These are phyloP conservation scores for Tympanoctomys barrerae DNA, from an alignment of 2,797 vertebrate species.

Conservation along the genomic window DNA sequence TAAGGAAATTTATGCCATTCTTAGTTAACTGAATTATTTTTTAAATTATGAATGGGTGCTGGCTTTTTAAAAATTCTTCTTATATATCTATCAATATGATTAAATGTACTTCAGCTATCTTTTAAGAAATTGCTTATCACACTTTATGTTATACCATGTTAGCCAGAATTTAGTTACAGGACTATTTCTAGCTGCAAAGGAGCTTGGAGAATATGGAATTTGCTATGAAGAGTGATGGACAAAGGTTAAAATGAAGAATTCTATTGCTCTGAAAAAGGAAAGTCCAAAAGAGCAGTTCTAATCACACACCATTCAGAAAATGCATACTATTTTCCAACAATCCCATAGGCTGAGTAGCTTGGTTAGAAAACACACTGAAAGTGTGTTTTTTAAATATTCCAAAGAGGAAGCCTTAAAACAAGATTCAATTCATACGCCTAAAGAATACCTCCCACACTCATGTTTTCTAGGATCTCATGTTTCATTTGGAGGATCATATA, in stretches of 20 bases:
- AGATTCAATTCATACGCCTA: not conserved
- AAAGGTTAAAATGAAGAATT: slow-evolving; percentile 21
- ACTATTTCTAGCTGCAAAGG: not conserved
- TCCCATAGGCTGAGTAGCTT: not conserved
- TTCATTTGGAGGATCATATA: not conserved
- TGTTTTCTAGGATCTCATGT: not conserved
- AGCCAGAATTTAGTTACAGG: slow-evolving; percentile 23
- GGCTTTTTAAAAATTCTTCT: not conserved
- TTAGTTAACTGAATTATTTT: not conserved
- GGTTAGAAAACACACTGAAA: not conserved
- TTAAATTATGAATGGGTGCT: not conserved
- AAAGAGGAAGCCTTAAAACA: not conserved
- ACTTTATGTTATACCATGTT: not conserved
- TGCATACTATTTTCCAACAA: not conserved
- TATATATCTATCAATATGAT: not conserved
- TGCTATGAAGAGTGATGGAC: not conserved
- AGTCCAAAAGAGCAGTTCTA: not conserved
- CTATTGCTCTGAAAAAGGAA: not conserved
- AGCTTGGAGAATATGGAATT: not conserved
- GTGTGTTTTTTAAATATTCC: not conserved
- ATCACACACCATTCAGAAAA: not conserved
- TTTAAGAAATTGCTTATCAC: not conserved
- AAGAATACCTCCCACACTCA: not conserved
- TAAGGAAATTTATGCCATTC: not conserved
- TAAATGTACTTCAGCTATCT: not conserved